Evolutionary conservation across 2,888 invertebrate species (phyloP).

Genomic region (Deladenus siricidicola): DNA sequence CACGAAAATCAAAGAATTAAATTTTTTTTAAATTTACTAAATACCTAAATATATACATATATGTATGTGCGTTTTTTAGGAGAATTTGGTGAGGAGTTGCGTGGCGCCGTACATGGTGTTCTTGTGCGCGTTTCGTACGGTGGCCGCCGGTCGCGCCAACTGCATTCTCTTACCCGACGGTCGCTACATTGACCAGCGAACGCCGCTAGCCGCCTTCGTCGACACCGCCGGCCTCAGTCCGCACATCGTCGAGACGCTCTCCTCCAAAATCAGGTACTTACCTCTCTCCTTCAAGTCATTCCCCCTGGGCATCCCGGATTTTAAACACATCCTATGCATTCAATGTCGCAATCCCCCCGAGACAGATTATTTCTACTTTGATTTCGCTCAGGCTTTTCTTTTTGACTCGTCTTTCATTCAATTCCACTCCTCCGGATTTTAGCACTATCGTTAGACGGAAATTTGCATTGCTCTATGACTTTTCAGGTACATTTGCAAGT

Average conservation of each 20-base stretch:
- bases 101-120: constrained; percentile 33
- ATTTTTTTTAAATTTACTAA: not conserved
- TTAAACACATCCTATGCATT: no score
- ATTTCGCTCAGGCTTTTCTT: no score
- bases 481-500: constrained; percentile 6
- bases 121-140: constrained; percentile 34
- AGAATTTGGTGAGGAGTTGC: constrained; percentile 30
- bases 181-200: constrained; percentile 18
- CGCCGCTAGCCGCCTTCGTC: constrained; percentile 10
- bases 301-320: no score
- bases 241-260: not conserved
- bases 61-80: constrained; percentile 35
- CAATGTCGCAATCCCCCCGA: no score
- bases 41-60: not conserved
- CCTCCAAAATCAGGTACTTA: not conserved
- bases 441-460: no score
- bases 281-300: no score
- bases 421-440: no score
- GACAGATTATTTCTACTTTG: no score
- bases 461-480: no score
- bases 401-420: no score
- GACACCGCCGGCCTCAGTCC: not conserved
- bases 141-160: constrained; percentile 20
- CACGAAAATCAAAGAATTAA: not conserved
- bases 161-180: constrained; percentile 40